Evolutionary conservation across 2,113 vertebrate genomes (phyloP), one percentile per base, ranked within the genome.

Genomic region (Rhinichthys klamathensis): DNA sequence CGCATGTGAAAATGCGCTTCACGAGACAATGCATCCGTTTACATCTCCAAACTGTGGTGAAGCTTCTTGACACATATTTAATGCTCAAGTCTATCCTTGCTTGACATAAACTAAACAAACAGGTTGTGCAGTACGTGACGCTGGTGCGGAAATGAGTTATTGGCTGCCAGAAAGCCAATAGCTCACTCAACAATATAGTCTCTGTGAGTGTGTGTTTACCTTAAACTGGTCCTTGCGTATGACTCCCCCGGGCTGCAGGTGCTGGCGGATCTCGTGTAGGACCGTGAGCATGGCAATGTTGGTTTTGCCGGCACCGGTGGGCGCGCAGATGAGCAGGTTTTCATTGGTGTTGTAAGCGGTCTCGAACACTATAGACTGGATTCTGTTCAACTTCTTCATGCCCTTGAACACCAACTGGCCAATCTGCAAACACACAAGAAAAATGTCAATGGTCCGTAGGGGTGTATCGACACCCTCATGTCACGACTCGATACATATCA

Each of bases 181-280:
- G 79, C 65, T 41, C 65, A 82, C 49, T 80, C 77, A 58, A 80
- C 32, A 18, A 75, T 21, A 76, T 32, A 11, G 73, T 30, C 46
- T 76, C n/a, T 27, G 70, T 1, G 70, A 30, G 25, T 76, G 74
- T 70, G 18, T 13, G 18, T 89, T 21, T 91, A 98, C 97, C 97
- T 99, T 99, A 93, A 99, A 99, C 81, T 98, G 96, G 92, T 99
- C 97, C 92, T 97, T 99, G 94, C 95, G 97, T 92, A 99, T 98
- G 90, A 99, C 89, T 3, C 97, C 94, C 0, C 93, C 97, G 0
- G 97, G 96, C 85, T 98, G 96, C 89, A 99, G 91, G 87, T 99
- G 97, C 89, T 99, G 97, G 32, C 96, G 96, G 89, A 99, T 97
- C 95, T 98, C 98, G 88, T 97, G 98, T 5, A 99, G 94, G 78